A percentile compares a stretch with the other conserved stretches of the same genome.
Evolutionary conservation across 2,888 invertebrate genomes (phyloP).

Genomic region (Drosophila cognata): DNA sequence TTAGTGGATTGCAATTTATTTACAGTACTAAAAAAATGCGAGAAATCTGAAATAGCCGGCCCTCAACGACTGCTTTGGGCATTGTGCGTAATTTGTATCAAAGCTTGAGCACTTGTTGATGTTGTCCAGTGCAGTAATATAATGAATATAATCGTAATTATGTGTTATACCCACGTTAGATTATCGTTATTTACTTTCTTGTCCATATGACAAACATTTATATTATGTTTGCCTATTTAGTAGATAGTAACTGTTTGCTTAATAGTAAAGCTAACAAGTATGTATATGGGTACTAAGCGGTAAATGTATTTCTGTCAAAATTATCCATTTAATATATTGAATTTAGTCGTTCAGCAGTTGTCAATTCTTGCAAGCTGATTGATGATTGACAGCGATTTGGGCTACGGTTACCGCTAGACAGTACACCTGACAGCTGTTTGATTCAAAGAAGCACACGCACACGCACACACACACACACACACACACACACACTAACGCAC

Average conservation of each 20-base stretch:
- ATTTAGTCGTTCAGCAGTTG: slow-evolving; percentile 21
- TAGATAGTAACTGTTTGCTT: background rate
- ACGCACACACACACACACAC: slow-evolving; percentile 1
- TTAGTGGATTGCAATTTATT: background rate
- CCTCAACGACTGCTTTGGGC: background rate
- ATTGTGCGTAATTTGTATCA: background rate
- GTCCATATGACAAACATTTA: background rate
- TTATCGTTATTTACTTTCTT: background rate
- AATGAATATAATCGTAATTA: background rate
- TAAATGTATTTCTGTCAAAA: slow-evolving; percentile 1
- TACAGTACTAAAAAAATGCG: background rate
- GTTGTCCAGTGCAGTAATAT: background rate
- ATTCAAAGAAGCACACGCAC: background rate
- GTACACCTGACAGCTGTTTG: slow-evolving; percentile 45
- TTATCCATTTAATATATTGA: slow-evolving; percentile 30
- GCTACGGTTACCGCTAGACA: slow-evolving; percentile 26
- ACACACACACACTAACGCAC: background rate
- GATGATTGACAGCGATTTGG: slow-evolving; percentile 45
- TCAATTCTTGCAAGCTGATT: slow-evolving; percentile 39
- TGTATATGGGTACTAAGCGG: background rate
- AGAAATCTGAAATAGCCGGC: background rate
- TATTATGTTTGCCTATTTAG: background rate
- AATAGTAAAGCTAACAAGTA: background rate
- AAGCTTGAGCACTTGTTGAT: background rate
- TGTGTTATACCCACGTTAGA: background rate